Base-by-base conservation (phyloP, 2,888 invertebrate genomes). In the Ptychoptera albimana region DNA sequence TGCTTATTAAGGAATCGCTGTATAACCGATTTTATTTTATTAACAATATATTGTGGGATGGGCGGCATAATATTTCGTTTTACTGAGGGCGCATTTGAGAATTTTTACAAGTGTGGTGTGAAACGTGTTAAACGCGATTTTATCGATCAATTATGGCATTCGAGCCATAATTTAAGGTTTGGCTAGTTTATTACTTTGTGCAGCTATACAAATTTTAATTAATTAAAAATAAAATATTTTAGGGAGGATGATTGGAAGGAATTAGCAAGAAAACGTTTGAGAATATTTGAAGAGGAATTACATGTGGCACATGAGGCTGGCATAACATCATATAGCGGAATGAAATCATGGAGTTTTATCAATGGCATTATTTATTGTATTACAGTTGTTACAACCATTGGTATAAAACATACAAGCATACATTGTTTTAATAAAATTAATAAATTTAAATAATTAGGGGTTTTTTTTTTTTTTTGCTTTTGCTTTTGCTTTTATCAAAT, bases 181-280 rank as follows among this genome's bases (percentile, higher is more conserved):
- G 23, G n/a, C 15, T 9, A 9, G 2, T 35, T 10, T 39, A 7
- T 39, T 15, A n/a, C 6, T 39, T 39, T 16, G n/a, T n/a, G n/a
- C n/a, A n/a, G n/a, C n/a, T n/a, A n/a, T n/a, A n/a, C n/a, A n/a
- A n/a, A n/a, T n/a, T n/a, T n/a, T n/a, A n/a, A n/a, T 23, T 23
- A 23, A 23, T 23, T 23, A 23, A 23, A 23, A 23, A 23, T 5
- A 23, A 12, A 14, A 9, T 30, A 29, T 14, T 23, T 29, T 29
- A 73, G 80, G 44, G 88, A 88, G 60, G 88, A 89, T 42, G 88
- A 89, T 57, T 89, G 89, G 89, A 88, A 88, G 57, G 81, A 82
- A 10, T 71, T 83, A 68, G 89, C 89, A 0, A 71, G 89, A 45
- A 75, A 75, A 52, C 81, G 82, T 58, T 62, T 93, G 44, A 76